A percentile compares a stretch with the other conserved stretches of the same genome.
Evolutionary conservation across 2,797 vertebrate species (phyloP).

Genomic region (Parauchenoglanis ngamensis): DNA sequence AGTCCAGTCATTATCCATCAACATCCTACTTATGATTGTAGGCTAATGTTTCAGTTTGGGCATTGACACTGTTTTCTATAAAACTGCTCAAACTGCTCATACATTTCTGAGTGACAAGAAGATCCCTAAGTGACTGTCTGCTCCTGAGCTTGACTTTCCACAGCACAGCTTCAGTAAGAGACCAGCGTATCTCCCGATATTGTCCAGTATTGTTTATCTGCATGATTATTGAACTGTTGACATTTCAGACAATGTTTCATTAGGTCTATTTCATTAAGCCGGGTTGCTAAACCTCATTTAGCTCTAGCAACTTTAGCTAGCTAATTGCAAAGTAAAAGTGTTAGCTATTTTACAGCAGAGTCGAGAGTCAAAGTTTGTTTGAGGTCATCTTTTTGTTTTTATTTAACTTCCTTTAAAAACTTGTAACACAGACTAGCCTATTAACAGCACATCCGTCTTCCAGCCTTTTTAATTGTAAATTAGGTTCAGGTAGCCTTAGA

Average conservation of each 20-base stretch:
- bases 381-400: not conserved
- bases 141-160: not conserved
- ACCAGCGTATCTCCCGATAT: not conserved
- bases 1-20: not conserved
- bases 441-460: not conserved
- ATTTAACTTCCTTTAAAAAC: not conserved
- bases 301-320: not conserved
- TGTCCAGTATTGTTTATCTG: not conserved
- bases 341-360: not conserved
- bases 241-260: not conserved
- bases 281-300: not conserved
- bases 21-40: not conserved
- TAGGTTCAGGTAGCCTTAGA: not conserved
- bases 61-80: not conserved
- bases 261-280: not conserved
- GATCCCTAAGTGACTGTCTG: not conserved
- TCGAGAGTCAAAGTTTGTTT: not conserved
- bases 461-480: not conserved
- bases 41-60: not conserved
- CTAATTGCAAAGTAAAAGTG: not conserved
- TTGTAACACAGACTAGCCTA: not conserved
- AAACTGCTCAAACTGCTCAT: not conserved
- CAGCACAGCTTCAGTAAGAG: not conserved
- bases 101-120: not conserved
- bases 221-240: not conserved